These are phyloP conservation scores for Drosophila cracens DNA, from an alignment of 2,888 invertebrate species.

Conservation along the genomic window DNA sequence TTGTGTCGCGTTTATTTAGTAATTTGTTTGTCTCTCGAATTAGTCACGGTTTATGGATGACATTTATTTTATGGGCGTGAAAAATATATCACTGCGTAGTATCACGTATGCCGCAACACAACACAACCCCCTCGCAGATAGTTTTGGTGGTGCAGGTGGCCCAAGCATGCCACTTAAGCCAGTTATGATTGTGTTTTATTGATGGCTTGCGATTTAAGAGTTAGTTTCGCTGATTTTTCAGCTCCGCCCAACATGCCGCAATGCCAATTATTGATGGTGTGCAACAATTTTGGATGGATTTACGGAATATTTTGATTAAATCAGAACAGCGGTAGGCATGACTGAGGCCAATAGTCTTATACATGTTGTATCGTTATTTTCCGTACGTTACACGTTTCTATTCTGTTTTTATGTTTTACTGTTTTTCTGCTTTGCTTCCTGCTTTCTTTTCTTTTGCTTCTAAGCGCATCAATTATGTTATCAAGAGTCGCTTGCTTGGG, in stretches of 20 bases:
- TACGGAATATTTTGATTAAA: conserved; percentile 62
- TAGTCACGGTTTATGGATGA: conserved; percentile 77
- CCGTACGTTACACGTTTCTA: background rate
- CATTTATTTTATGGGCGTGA: conserved; percentile 79
- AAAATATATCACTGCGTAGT: conserved; percentile 64
- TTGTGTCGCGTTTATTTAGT: conserved; percentile 69
- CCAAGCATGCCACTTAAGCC: conserved; percentile 57
- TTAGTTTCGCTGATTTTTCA: conserved; percentile 52
- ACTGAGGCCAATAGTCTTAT: conserved; percentile 19
- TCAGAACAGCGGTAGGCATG: conserved; percentile 44
- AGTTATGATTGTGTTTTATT: conserved; percentile 74
- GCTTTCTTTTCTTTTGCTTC: conserved; percentile 5
- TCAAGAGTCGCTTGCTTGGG: conserved; percentile 28
- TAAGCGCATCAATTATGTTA: conserved; percentile 65
- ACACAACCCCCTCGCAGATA: conserved; percentile 9
- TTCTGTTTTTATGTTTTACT: background rate
- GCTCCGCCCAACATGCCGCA: conserved; percentile 1
- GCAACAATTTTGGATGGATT: conserved; percentile 46
- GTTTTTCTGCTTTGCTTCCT: conserved; percentile 14
- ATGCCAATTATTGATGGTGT: conserved; percentile 52
- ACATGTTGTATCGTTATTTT: background rate
- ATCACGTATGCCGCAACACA: background rate
- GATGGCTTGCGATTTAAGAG: conserved; percentile 59
- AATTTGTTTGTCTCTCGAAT: conserved; percentile 74
- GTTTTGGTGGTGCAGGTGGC: conserved; percentile 28